Evolutionary conservation across 2,888 invertebrate species (phyloP).

Genomic region (Beris chalybata): DNA sequence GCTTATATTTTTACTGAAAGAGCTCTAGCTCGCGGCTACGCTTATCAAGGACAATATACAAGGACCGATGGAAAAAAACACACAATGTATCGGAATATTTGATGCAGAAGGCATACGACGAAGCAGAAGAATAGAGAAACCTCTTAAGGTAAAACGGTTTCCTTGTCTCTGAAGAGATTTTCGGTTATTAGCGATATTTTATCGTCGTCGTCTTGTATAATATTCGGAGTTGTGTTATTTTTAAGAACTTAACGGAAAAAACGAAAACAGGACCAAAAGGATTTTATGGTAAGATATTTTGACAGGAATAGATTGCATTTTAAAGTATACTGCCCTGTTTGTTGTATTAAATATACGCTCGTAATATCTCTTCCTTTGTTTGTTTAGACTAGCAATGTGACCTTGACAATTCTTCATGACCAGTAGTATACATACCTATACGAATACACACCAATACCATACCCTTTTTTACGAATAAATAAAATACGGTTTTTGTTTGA

Average conservation of each 20-base stretch:
- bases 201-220: constrained; percentile 5
- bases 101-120: not conserved
- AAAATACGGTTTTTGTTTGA: too few species aligned
- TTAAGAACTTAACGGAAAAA: constrained; percentile 5
- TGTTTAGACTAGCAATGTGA: not conserved
- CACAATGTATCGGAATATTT: too few species aligned
- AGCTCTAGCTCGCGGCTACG: too few species aligned
- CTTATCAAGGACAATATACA: too few species aligned
- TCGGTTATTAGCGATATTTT: constrained; percentile 14
- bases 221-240: constrained; percentile 19
- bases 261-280: not conserved
- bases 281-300: constrained; percentile 15
- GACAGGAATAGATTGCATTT: not conserved
- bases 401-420: not conserved
- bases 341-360: not conserved
- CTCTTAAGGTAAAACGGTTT: constrained; percentile 33
- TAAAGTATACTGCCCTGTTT: not conserved
- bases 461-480: not conserved
- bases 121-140: constrained; percentile 14
- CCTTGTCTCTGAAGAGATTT: constrained; percentile 27
- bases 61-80: too few species aligned
- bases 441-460: not conserved
- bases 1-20: too few species aligned
- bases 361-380: not conserved
- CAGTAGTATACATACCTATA: too few species aligned